Evolutionary conservation across 2,797 vertebrate genomes (phyloP).

Genomic region (Knipowitschia caucasica): DNA sequence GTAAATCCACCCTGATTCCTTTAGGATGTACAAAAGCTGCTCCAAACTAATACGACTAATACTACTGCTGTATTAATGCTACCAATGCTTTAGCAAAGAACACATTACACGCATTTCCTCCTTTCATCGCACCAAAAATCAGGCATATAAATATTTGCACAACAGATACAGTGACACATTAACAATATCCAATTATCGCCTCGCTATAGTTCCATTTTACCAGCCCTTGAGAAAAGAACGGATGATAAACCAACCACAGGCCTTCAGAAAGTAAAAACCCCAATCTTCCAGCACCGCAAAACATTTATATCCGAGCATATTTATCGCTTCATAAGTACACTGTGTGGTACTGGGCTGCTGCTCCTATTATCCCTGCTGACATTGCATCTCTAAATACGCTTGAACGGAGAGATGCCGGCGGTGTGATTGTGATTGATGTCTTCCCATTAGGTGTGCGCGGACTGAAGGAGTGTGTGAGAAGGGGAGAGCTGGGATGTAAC

Average conservation of each 20-base stretch:
- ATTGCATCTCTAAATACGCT: slow-evolving; percentile 63
- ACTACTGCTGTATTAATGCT: too few species aligned
- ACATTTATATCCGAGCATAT: not conserved
- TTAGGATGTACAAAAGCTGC: too few species aligned
- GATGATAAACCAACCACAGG: not conserved
- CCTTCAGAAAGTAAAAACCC: not conserved
- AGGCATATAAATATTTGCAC: too few species aligned
- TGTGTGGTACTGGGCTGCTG: not conserved
- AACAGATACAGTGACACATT: too few species aligned
- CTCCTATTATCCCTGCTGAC: slow-evolving; percentile 9
- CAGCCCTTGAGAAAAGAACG: not conserved
- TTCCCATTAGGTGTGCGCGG: slow-evolving; percentile 85
- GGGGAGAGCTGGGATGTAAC: slow-evolving; percentile 93
- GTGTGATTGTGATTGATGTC: slow-evolving; percentile 96
- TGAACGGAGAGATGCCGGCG: slow-evolving; percentile 59
- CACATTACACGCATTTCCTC: too few species aligned
- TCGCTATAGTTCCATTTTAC: not conserved
- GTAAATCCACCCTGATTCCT: too few species aligned
- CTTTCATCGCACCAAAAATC: too few species aligned
- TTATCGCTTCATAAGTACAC: not conserved
- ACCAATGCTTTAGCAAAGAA: too few species aligned
- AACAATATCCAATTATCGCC: not conserved
- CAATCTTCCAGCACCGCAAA: not conserved
- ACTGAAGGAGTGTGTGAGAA: slow-evolving; percentile 67
- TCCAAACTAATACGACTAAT: too few species aligned